Conservation (phyloP, 2,797 vertebrate species). For the Adelosebastes latens region DNA sequence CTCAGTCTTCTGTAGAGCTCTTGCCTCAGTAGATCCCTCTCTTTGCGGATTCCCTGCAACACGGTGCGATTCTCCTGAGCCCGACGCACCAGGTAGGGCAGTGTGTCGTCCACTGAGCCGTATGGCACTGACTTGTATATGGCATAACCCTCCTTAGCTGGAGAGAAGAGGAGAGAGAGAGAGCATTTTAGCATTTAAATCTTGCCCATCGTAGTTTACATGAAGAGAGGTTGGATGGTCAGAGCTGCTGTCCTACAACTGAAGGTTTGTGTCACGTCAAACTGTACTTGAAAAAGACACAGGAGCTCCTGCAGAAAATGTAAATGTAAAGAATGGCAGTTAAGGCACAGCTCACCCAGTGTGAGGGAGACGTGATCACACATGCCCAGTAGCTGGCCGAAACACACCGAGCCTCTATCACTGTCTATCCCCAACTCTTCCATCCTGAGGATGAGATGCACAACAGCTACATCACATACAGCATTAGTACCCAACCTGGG, state of each 20-base stretch:
- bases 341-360: conserved; percentile 80
- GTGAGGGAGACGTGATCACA: conserved; percentile 93
- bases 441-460: conserved; percentile 75
- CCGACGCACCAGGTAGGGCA: conserved; percentile 90
- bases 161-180: not conserved
- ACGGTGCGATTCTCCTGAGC: conserved; percentile 92
- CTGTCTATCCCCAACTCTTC: conserved; percentile 76
- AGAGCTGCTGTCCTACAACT: not conserved
- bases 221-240: not conserved
- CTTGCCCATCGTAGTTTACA: not conserved
- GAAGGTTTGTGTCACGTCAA: not conserved
- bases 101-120: conserved; percentile 88
- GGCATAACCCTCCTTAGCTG: conserved; percentile 80
- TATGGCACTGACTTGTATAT: conserved; percentile 94
- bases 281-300: not conserved
- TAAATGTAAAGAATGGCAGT: not conserved
- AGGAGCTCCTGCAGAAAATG: not conserved
- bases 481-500: not conserved
- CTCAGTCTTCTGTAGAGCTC: conserved; percentile 81
- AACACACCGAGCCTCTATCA: conserved; percentile 83
- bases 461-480: not conserved
- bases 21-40: conserved; percentile 83
- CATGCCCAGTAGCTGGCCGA: conserved; percentile 94
- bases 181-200: not conserved
- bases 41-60: conserved; percentile 88